Percentiles rank a stretch among this genome's conserved stretches.
phyloP scores from a whole-genome alignment of 1,140 invertebrate genomes.

The Mya arenaria region DNA sequence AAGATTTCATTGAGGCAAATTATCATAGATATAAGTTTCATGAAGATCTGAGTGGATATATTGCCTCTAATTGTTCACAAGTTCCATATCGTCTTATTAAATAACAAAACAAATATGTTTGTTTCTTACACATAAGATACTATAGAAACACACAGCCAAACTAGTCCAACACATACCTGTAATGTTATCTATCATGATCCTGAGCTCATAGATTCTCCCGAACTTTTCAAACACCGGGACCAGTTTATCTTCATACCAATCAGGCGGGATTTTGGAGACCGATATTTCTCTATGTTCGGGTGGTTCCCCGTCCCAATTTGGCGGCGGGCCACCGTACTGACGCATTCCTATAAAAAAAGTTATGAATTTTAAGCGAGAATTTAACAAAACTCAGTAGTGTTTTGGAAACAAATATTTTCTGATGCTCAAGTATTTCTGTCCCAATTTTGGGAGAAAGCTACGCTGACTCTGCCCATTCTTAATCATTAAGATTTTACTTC shows the following conservation, averaged over 20 bases:
- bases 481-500: too few species aligned
- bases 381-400: background rate
- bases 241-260: conserved; percentile 89
- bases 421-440: background rate
- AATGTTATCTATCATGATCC: conserved; percentile 92
- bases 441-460: background rate
- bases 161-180: too few species aligned
- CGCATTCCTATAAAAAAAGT: background rate
- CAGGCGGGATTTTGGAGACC: conserved; percentile 89
- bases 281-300: conserved; percentile 87
- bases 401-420: background rate
- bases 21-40: too few species aligned
- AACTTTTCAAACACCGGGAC: conserved; percentile 87
- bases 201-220: conserved; percentile 87
- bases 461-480: too few species aligned
- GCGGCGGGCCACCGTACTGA: conserved; percentile 76
- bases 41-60: too few species aligned
- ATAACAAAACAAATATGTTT: too few species aligned
- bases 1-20: too few species aligned
- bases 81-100: too few species aligned
- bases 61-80: too few species aligned
- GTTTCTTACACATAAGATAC: too few species aligned
- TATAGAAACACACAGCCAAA: too few species aligned
- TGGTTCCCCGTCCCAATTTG: conserved; percentile 78
- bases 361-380: background rate